phyloP scores from a whole-genome alignment of 1,140 invertebrate species.

The Drosophila tristis region DNA sequence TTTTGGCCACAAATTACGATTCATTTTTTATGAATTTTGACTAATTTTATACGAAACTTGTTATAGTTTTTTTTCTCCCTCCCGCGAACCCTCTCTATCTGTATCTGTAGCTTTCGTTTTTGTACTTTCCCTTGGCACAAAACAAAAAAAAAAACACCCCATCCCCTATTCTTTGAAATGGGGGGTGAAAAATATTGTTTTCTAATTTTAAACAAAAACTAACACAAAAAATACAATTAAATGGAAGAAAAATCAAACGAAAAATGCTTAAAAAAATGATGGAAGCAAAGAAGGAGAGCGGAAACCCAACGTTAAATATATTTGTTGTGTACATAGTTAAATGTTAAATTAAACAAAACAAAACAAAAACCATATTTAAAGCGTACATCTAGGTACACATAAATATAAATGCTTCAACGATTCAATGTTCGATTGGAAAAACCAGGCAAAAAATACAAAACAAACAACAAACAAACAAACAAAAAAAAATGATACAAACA shows the following conservation, averaged over 20 bases:
- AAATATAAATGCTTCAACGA: constrained; percentile 64
- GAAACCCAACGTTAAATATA: constrained; percentile 78
- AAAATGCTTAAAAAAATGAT: constrained; percentile 58
- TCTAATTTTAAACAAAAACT: constrained; percentile 72
- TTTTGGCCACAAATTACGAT: constrained; percentile 60
- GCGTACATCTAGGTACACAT: constrained; percentile 50
- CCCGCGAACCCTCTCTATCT: not conserved
- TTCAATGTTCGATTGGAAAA: constrained; percentile 75
- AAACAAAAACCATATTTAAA: constrained; percentile 64
- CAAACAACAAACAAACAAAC: constrained; percentile 19
- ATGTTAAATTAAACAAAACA: constrained; percentile 68
- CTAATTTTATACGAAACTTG: constrained; percentile 49
- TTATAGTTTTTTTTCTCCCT: constrained; percentile 44
- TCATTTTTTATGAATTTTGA: constrained; percentile 77
- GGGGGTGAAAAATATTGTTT: constrained; percentile 70
- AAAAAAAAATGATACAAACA: constrained; percentile 23
- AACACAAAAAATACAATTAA: constrained; percentile 40
- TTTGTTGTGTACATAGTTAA: constrained; percentile 82
- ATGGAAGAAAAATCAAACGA: constrained; percentile 50
- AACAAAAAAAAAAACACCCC: not conserved
- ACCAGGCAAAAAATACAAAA: constrained; percentile 56
- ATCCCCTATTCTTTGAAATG: constrained; percentile 29
- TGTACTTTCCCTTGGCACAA: constrained; percentile 53
- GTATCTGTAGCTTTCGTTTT: constrained; percentile 12
- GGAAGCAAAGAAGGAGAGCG: constrained; percentile 2